A percentile compares a stretch with the other conserved stretches of the same genome.
Evolutionary conservation across 2,797 vertebrate genomes (phyloP).

Genomic region (Cercopithecus petaurista): DNA sequence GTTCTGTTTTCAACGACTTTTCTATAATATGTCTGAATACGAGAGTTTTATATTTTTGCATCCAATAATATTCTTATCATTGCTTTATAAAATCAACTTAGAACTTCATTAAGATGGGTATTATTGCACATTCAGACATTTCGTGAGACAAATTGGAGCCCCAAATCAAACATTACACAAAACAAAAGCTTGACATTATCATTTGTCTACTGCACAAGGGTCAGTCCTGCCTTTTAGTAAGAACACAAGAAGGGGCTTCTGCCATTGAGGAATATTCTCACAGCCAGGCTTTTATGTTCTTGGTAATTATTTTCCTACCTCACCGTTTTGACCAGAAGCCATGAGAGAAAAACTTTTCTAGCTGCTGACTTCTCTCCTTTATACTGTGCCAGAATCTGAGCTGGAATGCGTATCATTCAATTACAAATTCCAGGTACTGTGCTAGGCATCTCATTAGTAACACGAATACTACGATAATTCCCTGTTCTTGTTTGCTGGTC

Average conservation of each 20-base stretch:
- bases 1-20: not conserved
- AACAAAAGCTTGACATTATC: not conserved
- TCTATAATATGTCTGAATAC: not conserved
- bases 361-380: conserved; percentile 1
- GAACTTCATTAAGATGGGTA: not conserved
- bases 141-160: not conserved
- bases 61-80: not conserved
- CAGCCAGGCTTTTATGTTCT: not conserved
- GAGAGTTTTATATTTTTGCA: conserved; percentile 5
- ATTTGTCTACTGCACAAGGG: not conserved
- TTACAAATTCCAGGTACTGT: not conserved
- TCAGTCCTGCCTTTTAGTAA: not conserved
- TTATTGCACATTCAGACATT: not conserved
- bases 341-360: not conserved
- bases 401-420: not conserved
- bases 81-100: conserved; percentile 17
- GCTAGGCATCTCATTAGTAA: not conserved
- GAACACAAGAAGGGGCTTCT: not conserved
- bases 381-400: not conserved
- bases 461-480: not conserved
- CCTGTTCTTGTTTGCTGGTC: not conserved
- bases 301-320: conserved; percentile 4
- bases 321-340: not conserved
- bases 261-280: not conserved
- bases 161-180: not conserved